A percentile compares a stretch with the other conserved stretches of the same genome.
Evolutionary conservation across 2,888 invertebrate genomes (phyloP).

Genomic region (Yponomeuta sedellus): DNA sequence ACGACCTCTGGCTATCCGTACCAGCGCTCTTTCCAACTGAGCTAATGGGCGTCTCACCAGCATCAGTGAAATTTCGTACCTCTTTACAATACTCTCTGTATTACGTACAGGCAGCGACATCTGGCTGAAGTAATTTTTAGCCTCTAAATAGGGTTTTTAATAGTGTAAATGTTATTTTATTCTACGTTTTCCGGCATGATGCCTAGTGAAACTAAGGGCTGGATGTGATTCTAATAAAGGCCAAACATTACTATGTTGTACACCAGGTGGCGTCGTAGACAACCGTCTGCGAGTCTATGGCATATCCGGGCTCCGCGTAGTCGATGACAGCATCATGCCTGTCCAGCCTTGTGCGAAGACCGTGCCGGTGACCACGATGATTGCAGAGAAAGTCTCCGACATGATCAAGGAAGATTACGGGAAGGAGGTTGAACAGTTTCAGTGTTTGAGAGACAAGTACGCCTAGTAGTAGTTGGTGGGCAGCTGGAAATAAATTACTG

Average conservation of each 20-base stretch:
- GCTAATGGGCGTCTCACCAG: too few relatives aligned
- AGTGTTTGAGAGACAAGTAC: background rate
- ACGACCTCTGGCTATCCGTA: too few relatives aligned
- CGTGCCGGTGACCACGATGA: slow-evolving; percentile 84
- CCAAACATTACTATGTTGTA: background rate
- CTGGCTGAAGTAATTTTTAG: too few relatives aligned
- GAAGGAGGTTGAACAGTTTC: slow-evolving; percentile 1
- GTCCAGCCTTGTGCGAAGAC: slow-evolving; percentile 82
- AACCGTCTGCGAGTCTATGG: slow-evolving; percentile 77
- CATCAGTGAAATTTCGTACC: too few relatives aligned
- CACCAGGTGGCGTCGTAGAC: slow-evolving; percentile 78
- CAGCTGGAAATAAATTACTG: too few relatives aligned
- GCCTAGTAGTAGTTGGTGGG: background rate
- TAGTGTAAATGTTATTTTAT: too few relatives aligned
- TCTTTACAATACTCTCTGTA: too few relatives aligned
- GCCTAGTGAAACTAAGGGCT: too few relatives aligned
- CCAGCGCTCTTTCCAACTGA: too few relatives aligned
- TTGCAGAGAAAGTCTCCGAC: slow-evolving; percentile 83
- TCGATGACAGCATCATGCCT: slow-evolving; percentile 85
- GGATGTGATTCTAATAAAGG: background rate
- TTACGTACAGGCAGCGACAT: too few relatives aligned
- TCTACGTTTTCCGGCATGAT: too few relatives aligned
- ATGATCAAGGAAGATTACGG: slow-evolving; percentile 73
- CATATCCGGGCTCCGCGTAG: slow-evolving; percentile 77
- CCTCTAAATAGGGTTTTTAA: too few relatives aligned